Evolutionary conservation across 2,888 invertebrate genomes (phyloP).

Genomic region (Phasia obesa): DNA sequence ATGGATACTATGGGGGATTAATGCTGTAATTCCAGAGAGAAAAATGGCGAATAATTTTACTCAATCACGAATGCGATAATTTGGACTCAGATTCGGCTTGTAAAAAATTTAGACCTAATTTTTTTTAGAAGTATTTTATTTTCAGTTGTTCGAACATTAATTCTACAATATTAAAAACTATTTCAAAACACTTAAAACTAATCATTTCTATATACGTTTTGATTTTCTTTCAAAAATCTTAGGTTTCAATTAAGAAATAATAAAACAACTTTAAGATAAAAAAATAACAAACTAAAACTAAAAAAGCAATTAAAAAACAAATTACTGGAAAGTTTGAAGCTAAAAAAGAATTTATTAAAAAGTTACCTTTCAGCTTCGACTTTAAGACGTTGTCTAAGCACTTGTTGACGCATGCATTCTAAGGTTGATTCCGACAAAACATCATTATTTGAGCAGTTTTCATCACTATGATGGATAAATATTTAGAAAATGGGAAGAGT

Average conservation of each 20-base stretch:
- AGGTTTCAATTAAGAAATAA: not conserved
- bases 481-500: conserved; percentile 45
- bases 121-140: no score
- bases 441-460: conserved; percentile 83
- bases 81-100: no score
- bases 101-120: no score
- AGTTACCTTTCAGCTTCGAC: conserved; percentile 91
- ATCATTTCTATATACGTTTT: no score
- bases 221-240: not conserved
- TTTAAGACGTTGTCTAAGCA: conserved; percentile 90
- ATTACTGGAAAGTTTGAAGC: conserved; percentile 47
- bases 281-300: conserved; percentile 65
- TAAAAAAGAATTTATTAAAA: conserved; percentile 65
- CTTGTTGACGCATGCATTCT: conserved; percentile 91
- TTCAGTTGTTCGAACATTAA: no score
- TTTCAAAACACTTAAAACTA: no score
- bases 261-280: conserved; percentile 19
- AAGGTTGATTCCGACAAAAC: conserved; percentile 91
- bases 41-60: no score
- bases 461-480: conserved; percentile 73
- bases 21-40: no score
- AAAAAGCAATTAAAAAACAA: conserved; percentile 28
- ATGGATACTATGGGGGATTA: no score
- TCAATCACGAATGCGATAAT: no score
- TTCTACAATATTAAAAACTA: no score